Base-by-base conservation (phyloP, 2,797 vertebrate genomes). In the Adelosebastes latens region DNA sequence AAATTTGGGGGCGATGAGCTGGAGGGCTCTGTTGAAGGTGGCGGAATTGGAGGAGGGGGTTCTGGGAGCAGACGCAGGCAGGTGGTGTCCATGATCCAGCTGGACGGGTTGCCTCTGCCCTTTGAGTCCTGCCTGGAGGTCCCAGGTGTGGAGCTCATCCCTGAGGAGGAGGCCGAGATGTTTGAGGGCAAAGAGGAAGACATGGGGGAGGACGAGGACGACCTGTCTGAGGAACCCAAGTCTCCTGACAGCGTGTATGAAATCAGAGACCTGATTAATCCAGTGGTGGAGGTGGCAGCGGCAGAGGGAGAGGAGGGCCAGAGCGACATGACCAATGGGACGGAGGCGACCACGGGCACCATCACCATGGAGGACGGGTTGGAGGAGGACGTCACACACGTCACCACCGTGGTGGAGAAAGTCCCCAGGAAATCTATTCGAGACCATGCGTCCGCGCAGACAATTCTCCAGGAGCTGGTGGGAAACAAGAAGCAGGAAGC, bases 11-110 rank as follows among this genome's bases (percentile, higher is more conserved):
- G 69, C n/a, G 79, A 87, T 2, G 82, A 91, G 16, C 3, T 7
- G 0, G 88, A 88, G 0, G 61, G 34, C 31, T 2, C 72, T 6
- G 0, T 89, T 71, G 18, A 58, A 1, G 62, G 62, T 2, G 59
- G 42, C 12, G 0, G 82, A 36, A 58, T 22, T 11, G 0, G 59
- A 55, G 13, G 68, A 73, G 0, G 92, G 82, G 31, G 64, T 2
- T 82, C 71, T 0, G 91, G 89, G 59, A 96, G 93, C 66, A 96
- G 92, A 80, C 96, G 97, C 75, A 96, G 93, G 84, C 98, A 99
- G 88, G 96, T 99, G 85, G 96, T 99, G 86, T 99, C 98, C 0
- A 96, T 99, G 94, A 97, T 99, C 92, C 96, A 97, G 92, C 92
- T 20, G 92, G 98, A 77, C 20, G 97, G 82, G 81, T 66, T 14